Conservation (phyloP, 2,797 vertebrate genomes). For the Columba guinea region DNA sequence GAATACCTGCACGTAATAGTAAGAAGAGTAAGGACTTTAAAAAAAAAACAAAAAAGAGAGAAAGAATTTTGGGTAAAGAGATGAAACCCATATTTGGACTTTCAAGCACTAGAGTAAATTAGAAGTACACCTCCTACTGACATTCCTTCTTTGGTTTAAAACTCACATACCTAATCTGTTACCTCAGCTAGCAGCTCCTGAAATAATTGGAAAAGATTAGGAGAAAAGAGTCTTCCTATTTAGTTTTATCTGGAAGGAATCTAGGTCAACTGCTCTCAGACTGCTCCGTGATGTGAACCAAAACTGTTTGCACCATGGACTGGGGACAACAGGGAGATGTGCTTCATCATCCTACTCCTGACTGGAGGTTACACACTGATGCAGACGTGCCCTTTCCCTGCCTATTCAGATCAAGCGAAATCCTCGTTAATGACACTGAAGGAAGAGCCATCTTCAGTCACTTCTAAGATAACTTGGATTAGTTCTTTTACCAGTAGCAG, state of each 20-base stretch:
- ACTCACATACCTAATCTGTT: not conserved
- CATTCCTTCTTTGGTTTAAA: not conserved
- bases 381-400: not conserved
- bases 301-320: not conserved
- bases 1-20: not conserved
- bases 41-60: not conserved
- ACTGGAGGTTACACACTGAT: not conserved
- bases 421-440: not conserved
- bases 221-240: slow-evolving; percentile 9
- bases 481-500: not conserved
- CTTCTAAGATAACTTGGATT: not conserved
- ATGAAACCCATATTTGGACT: not conserved
- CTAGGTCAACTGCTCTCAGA: slow-evolving; percentile 21
- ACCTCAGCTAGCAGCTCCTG: slow-evolving; percentile 10
- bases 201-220: slow-evolving; percentile 28
- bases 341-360: not conserved
- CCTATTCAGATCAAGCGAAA: not conserved
- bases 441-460: not conserved
- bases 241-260: slow-evolving; percentile 39
- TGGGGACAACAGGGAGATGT: not conserved
- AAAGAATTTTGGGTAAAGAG: not conserved
- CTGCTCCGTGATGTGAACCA: not conserved
- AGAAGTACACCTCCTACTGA: not conserved
- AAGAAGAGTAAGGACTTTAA: not conserved
- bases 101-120: not conserved